Evolutionary conservation across 2,888 invertebrate species (phyloP).

Genomic region (Cabera pusaria): DNA sequence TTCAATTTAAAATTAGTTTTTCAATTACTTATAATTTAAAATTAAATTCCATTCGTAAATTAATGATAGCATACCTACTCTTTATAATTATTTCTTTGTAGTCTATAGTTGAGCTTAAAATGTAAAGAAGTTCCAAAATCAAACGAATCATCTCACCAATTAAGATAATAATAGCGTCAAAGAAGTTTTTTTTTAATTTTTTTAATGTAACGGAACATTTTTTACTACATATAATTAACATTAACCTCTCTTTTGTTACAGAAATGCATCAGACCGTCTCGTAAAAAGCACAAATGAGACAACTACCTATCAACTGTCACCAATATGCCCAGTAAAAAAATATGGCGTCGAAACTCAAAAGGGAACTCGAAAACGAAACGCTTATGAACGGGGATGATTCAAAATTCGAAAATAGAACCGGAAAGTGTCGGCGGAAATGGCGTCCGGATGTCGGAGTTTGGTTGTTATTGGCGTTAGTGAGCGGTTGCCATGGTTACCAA

Average conservation of each 20-base stretch:
- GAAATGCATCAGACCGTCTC: constrained; percentile 43
- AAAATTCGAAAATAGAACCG: constrained; percentile 63
- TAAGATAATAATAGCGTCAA: no score
- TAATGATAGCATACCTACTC: no score
- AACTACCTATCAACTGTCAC: constrained; percentile 40
- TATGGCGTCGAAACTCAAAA: constrained; percentile 63
- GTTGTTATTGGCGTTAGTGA: constrained; percentile 57
- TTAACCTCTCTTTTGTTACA: constrained; percentile 47
- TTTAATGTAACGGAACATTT: no score
- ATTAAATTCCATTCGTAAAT: no score
- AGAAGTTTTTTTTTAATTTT: no score
- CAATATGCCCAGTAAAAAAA: constrained; percentile 68
- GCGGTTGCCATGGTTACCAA: constrained; percentile 66
- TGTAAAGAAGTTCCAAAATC: no score
- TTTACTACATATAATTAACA: constrained; percentile 1
- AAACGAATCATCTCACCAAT: no score
- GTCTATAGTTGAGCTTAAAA: no score
- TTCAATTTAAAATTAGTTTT: no score
- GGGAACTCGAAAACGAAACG: constrained; percentile 52
- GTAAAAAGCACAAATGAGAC: constrained; percentile 49
- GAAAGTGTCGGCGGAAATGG: constrained; percentile 54
- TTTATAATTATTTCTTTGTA: no score
- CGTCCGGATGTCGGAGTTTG: constrained; percentile 58
- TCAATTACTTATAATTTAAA: no score
- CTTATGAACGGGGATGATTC: constrained; percentile 60